These are phyloP conservation scores for Marmota monax DNA, from an alignment of 2,113 vertebrate genomes.

Conservation along the genomic window DNA sequence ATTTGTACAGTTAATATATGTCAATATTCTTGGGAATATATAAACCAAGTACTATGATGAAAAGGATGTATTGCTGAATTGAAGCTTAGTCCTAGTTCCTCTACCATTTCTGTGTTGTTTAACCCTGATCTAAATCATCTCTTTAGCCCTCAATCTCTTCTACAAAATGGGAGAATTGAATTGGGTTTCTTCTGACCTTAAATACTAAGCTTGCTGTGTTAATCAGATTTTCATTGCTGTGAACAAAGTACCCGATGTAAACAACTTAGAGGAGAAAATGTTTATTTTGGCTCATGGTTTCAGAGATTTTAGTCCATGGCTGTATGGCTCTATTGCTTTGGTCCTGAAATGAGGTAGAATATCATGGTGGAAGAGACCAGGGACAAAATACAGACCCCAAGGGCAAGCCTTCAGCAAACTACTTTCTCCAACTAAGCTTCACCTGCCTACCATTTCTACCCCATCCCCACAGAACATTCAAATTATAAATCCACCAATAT, in stretches of 20 bases:
- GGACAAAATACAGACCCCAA: not conserved
- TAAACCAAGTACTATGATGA: constrained; percentile 36
- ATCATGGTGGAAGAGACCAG: not conserved
- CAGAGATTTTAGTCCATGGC: not conserved
- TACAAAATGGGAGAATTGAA: not conserved
- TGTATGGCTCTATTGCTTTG: not conserved
- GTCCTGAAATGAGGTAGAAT: not conserved
- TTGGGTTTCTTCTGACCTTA: not conserved
- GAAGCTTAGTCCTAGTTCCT: not conserved
- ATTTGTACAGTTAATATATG: not conserved
- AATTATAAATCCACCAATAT: not conserved
- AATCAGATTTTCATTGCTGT: not conserved
- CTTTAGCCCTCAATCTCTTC: not conserved
- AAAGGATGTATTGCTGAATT: constrained; percentile 3
- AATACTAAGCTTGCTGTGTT: not conserved
- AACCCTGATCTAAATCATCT: constrained; percentile 25
- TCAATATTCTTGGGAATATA: not conserved
- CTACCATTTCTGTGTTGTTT: constrained; percentile 45
- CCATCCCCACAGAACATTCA: not conserved
- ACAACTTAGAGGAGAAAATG: not conserved
- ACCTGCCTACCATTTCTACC: not conserved
- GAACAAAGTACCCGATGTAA: not conserved
- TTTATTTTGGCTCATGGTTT: not conserved
- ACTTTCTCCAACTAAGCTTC: not conserved
- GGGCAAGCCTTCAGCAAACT: not conserved